Base-by-base conservation (phyloP, 2,888 invertebrate species). In the Drosophila barbarae region DNA sequence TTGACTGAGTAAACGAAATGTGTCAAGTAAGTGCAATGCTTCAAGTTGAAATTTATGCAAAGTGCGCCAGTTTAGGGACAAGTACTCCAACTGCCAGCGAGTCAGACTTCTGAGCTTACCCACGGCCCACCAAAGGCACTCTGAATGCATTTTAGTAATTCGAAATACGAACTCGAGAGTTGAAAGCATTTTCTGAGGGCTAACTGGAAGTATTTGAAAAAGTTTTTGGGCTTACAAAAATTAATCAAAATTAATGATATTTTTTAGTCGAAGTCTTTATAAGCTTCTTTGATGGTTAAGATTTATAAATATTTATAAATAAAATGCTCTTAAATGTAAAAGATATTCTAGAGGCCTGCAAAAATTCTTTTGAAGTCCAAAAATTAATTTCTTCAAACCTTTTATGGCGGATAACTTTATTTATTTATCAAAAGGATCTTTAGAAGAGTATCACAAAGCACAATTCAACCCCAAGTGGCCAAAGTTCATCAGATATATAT, bases 21-120 rank as follows among this genome's bases (percentile, higher is more conserved):
- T 81, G 82, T 81, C 82, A 79, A 74, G 71, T 69, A 81, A 79
- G 73, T 76, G 82, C 77, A 76, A 78, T 72, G 79, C 82, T 76
- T 79, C 76, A 79, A 59, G 64, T 73, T 74, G 53, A 71, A 78
- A 81, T 81, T 81, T 79, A 79, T 79, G 82, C 73, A 78, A 73
- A 81, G 82, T 81, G 71, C 69, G 60, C 58, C 69, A 76, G 78
- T 76, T 74, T 60, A 67, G 59, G 47, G 64, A 65, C 34, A 46
- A 55, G 63, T 60, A 49, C 63, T 51, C 30, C 50, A 36, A 30
- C 32, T 42, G 12, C 30, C 55, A 30, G 5, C 23, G 34, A 44
- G 6, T 23, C 32, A 35, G 26, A 49, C 39, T 39, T 36, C 32
- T 21, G 10, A 13, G 34, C 18, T n/a, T 34, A n/a, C 12, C 13